These are phyloP conservation scores for Eurypyga helias DNA, from an alignment of 2,113 vertebrate species.

Conservation along the genomic window DNA sequence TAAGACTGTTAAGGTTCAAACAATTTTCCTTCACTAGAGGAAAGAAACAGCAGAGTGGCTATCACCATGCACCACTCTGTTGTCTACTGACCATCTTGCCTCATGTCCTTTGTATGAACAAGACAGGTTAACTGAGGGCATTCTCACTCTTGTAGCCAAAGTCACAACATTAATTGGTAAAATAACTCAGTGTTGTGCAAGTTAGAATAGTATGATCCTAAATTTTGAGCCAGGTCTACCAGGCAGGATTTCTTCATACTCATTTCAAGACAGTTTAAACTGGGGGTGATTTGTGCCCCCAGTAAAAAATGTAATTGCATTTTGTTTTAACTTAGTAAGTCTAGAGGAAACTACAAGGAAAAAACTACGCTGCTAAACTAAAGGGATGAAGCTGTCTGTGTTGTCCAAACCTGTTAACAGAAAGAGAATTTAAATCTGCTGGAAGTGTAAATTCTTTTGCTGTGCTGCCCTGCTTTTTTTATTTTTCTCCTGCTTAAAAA, in stretches of 20 bases:
- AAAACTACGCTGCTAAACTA: background rate
- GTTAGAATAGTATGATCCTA: background rate
- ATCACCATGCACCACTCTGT: background rate
- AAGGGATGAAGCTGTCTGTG: background rate
- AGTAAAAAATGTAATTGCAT: background rate
- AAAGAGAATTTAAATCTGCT: background rate
- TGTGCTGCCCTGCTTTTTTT: background rate
- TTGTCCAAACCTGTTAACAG: background rate
- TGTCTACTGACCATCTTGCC: background rate
- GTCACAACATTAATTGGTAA: background rate
- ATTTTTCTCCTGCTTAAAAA: background rate
- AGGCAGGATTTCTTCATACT: background rate
- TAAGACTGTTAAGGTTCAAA: background rate
- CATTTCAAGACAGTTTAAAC: background rate
- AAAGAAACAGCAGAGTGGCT: background rate
- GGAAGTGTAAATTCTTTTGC: background rate
- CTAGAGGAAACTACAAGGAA: background rate
- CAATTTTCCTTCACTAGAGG: background rate
- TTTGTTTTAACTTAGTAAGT: background rate
- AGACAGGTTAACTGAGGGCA: background rate
- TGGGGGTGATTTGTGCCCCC: background rate
- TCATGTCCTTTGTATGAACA: background rate
- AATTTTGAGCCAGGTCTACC: background rate
- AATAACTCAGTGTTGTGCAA: background rate
- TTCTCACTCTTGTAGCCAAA: background rate